Evolutionary conservation across 2,888 invertebrate species (phyloP).

Genomic region (Cerastoderma edule): DNA sequence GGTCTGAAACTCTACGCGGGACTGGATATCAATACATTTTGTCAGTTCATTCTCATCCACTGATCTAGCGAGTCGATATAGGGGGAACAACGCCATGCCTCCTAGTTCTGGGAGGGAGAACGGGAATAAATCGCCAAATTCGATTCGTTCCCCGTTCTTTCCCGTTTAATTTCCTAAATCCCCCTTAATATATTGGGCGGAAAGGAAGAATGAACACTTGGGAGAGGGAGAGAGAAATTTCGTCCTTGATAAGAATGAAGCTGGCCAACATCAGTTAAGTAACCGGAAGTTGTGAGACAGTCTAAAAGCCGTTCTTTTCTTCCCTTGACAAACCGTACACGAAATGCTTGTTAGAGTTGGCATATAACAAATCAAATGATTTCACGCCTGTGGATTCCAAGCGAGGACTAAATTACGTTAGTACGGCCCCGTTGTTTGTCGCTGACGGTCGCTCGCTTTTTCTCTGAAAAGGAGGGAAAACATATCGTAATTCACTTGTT

Average conservation of each 20-base stretch:
- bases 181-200: too few species aligned
- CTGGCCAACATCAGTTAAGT: slow-evolving; percentile 3
- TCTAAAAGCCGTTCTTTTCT: slow-evolving; percentile 22
- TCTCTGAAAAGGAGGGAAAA: slow-evolving; percentile 8
- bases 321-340: slow-evolving; percentile 16
- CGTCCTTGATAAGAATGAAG: neutral
- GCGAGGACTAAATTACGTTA: slow-evolving; percentile 21
- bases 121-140: neutral
- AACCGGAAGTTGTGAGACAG: slow-evolving; percentile 21
- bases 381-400: slow-evolving; percentile 21
- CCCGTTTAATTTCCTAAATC: slow-evolving; percentile 10
- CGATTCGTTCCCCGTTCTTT: neutral
- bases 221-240: neutral
- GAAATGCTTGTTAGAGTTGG: slow-evolving; percentile 19
- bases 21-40: slow-evolving; percentile 22
- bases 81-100: slow-evolving; percentile 1
- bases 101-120: slow-evolving; percentile 12
- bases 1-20: neutral
- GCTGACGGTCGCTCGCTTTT: neutral
- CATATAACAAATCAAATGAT: slow-evolving; percentile 19
- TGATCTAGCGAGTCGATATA: slow-evolving; percentile 10
- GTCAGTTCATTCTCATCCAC: slow-evolving; percentile 8
- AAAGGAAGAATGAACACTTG: too few species aligned
- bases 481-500: neutral
- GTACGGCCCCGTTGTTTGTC: slow-evolving; percentile 7